A percentile compares a stretch with the other conserved stretches of the same genome.
These are phyloP conservation scores for Magallana angulata DNA, from an alignment of 1,140 invertebrate species.

Conservation along the genomic window DNA sequence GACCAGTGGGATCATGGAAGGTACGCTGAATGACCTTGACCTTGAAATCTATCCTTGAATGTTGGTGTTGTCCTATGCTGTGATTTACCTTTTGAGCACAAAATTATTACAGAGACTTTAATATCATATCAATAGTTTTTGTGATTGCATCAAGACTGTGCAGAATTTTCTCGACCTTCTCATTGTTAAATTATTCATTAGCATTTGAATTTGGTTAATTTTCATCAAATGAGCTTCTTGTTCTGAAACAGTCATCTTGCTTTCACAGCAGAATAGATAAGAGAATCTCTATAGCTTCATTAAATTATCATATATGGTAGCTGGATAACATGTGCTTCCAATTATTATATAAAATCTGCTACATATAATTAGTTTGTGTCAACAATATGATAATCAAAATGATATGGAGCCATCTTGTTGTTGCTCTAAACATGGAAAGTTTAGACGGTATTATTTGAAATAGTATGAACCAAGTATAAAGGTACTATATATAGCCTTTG, in stretches of 20 bases:
- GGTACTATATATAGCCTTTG: not conserved
- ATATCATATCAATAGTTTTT: not conserved
- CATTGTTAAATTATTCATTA: not conserved
- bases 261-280: not conserved
- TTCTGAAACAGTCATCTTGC: slow-evolving; percentile 14
- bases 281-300: not conserved
- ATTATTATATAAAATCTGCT: not conserved
- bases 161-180: not conserved
- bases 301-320: not conserved
- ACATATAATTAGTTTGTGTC: not conserved
- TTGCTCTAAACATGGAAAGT: not conserved
- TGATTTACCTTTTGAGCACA: slow-evolving; percentile 9
- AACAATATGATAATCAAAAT: not conserved
- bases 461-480: not conserved
- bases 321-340: slow-evolving; percentile 19
- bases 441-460: not conserved
- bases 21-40: slow-evolving; percentile 55
- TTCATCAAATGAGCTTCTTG: not conserved
- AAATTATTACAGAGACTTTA: slow-evolving; percentile 15
- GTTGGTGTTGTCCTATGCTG: slow-evolving; percentile 16
- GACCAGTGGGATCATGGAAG: slow-evolving; percentile 74
- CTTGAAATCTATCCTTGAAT: not conserved
- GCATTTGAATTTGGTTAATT: not conserved
- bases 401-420: slow-evolving; percentile 7
- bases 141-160: slow-evolving; percentile 30